Evolutionary conservation across 2,113 vertebrate species (phyloP).

Genomic region (Gymnobelideus leadbeateri): DNA sequence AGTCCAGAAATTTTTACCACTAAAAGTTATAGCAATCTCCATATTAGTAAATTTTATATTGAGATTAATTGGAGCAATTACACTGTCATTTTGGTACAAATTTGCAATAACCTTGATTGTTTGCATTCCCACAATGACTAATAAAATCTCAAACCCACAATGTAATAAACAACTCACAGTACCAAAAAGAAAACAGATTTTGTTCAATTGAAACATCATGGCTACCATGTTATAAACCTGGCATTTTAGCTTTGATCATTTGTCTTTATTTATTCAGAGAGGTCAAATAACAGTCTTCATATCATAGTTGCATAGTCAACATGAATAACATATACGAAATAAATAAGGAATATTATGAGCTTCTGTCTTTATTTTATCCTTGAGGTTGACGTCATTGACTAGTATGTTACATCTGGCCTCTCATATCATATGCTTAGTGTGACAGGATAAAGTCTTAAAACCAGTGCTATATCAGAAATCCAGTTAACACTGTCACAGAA

Average conservation of each 20-base stretch:
- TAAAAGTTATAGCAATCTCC: neutral
- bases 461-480: neutral
- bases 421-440: neutral
- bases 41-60: slow-evolving; percentile 10
- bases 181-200: neutral
- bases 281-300: neutral
- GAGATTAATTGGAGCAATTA: neutral
- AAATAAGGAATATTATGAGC: neutral
- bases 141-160: neutral
- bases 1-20: neutral
- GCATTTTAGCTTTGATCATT: slow-evolving; percentile 9
- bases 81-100: rapidly evolving
- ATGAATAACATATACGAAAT: neutral
- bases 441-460: neutral
- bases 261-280: neutral
- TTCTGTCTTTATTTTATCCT: neutral
- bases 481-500: neutral
- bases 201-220: neutral
- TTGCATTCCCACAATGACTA: neutral
- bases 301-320: neutral
- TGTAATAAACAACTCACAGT: neutral
- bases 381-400: neutral
- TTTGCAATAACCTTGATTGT: neutral
- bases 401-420: neutral
- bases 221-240: neutral